Conservation (phyloP, 92 coral and sea anemone species). For the Pocillopora grandis region DNA sequence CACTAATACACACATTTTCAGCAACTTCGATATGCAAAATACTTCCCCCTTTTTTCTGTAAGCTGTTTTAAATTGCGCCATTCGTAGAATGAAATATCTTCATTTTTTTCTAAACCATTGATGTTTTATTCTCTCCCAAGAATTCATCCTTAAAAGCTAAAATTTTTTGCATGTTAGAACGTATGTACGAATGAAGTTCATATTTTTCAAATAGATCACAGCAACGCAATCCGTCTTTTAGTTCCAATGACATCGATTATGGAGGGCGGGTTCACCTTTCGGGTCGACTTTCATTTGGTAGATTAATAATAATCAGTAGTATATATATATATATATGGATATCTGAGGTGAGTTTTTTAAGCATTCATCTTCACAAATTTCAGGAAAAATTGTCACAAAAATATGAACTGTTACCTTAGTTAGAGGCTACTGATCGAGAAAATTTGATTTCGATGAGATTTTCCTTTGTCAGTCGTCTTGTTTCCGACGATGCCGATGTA, state of each 20-base stretch:
- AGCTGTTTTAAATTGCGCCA: too few relatives aligned
- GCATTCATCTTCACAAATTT: neutral
- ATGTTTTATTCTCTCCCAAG: too few relatives aligned
- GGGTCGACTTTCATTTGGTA: neutral
- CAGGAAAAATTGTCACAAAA: neutral
- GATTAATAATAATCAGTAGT: neutral
- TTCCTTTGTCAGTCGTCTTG: too few relatives aligned
- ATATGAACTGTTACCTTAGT: neutral
- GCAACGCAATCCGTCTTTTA: neutral
- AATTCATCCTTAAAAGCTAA: too few relatives aligned
- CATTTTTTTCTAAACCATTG: too few relatives aligned
- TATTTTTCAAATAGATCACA: neutral
- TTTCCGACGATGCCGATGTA: too few relatives aligned
- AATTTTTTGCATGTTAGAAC: too few relatives aligned
- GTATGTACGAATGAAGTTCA: too few relatives aligned
- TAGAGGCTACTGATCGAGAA: neutral
- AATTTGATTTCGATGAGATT: neutral
- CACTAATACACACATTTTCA: too few relatives aligned
- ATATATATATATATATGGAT: neutral
- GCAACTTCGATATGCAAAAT: too few relatives aligned
- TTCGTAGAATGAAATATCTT: too few relatives aligned
- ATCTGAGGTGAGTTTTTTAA: neutral
- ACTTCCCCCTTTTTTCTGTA: too few relatives aligned
- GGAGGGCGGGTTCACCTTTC: neutral
- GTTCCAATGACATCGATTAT: neutral